Evolutionary conservation across 2,797 vertebrate genomes (phyloP).

Genomic region (Pseudochirops cupreus): DNA sequence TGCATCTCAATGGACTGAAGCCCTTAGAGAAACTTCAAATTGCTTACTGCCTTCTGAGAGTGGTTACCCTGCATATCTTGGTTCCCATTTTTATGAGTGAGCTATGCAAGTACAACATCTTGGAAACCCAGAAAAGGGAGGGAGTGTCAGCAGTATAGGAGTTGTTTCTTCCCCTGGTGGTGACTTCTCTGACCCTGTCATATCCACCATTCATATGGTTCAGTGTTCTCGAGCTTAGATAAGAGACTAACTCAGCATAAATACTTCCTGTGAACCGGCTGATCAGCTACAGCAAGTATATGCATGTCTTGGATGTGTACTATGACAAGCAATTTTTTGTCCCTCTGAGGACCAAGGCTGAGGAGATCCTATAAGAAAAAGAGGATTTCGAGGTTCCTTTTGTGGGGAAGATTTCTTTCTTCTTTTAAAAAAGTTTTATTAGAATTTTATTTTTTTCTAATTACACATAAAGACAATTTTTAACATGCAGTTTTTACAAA

Average conservation of each 20-base stretch:
- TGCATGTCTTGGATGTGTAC: slow-evolving; percentile 95
- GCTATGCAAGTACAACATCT: slow-evolving; percentile 97
- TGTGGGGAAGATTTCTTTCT: slow-evolving; percentile 90
- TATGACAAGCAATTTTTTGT: slow-evolving; percentile 99
- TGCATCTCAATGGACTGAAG: slow-evolving; percentile 98
- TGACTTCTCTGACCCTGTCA: slow-evolving; percentile 99
- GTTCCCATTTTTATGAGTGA: slow-evolving; percentile 96
- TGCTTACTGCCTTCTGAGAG: slow-evolving; percentile 97
- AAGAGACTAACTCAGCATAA: slow-evolving; percentile 98
- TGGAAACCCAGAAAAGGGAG: slow-evolving; percentile 97
- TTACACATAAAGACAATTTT: too few species aligned
- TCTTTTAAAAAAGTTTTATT: slow-evolving; percentile 10
- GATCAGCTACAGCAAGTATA: slow-evolving; percentile 99
- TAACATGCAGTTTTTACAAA: neutral
- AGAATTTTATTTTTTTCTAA: slow-evolving; percentile 1
- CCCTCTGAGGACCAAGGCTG: slow-evolving; percentile 96
- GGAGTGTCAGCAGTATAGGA: slow-evolving; percentile 97
- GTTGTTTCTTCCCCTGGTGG: slow-evolving; percentile 98
- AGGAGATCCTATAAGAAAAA: slow-evolving; percentile 98
- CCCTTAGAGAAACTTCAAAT: slow-evolving; percentile 97
- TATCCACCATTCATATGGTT: slow-evolving; percentile 97
- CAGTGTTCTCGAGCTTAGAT: slow-evolving; percentile 99
- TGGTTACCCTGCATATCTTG: slow-evolving; percentile 94
- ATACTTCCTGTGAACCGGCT: slow-evolving; percentile 99
- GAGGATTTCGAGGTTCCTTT: slow-evolving; percentile 96